Evolutionary conservation across 2,888 invertebrate species (phyloP).

Genomic region (Agonopterix subpropinquella): DNA sequence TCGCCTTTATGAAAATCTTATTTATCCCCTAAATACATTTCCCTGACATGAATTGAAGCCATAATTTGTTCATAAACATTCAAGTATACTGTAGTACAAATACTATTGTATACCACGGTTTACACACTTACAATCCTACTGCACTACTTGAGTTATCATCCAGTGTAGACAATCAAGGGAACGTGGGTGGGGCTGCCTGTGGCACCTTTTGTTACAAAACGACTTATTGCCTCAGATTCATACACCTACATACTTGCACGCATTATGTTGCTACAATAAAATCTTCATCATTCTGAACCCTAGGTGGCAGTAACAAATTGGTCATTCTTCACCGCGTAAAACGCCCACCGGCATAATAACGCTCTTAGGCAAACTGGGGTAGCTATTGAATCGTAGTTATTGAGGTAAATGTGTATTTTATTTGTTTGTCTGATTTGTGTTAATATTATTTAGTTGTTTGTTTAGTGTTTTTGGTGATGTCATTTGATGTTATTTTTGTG

Average conservation of each 20-base stretch:
- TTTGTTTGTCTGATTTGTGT: no score
- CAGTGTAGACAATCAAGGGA: constrained; percentile 37
- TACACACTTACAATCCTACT: constrained; percentile 20
- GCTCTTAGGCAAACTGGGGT: not conserved
- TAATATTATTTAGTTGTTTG: no score
- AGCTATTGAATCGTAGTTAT: not conserved
- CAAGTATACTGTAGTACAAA: not conserved
- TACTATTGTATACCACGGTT: constrained; percentile 4
- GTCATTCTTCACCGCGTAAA: constrained; percentile 49
- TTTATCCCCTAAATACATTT: no score
- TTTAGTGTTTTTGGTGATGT: no score
- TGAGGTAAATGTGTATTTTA: not conserved
- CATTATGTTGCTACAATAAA: constrained; percentile 54
- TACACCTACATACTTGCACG: constrained; percentile 35
- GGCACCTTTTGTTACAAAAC: constrained; percentile 46
- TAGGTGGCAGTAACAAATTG: constrained; percentile 58
- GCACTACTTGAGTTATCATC: constrained; percentile 36
- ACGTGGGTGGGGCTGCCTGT: constrained; percentile 41
- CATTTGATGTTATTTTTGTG: no score
- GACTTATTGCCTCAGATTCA: constrained; percentile 49
- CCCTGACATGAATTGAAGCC: no score
- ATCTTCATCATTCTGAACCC: constrained; percentile 54
- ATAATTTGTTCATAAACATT: no score
- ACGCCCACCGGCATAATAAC: constrained; percentile 38
- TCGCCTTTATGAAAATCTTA: no score